phyloP scores from a whole-genome alignment of 2,113 vertebrate genomes.

The Neolamprologus kungweensis region DNA sequence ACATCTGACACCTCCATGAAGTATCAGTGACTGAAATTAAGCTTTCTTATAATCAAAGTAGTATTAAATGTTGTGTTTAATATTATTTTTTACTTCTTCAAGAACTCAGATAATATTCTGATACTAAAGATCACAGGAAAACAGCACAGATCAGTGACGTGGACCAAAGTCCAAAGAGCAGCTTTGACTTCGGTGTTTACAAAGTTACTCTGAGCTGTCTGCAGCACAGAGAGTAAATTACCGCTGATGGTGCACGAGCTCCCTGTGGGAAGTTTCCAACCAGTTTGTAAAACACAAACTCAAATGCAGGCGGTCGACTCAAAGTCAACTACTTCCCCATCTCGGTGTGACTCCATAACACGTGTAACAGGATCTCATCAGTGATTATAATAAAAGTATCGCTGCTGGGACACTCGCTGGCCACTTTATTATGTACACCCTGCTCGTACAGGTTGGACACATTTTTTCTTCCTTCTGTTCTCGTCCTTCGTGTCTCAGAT shows the following conservation, averaged over 20 bases:
- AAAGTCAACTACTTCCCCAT: fast-evolving
- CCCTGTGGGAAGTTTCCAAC: fast-evolving
- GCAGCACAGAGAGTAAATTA: background rate
- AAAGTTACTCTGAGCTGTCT: background rate
- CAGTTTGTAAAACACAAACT: background rate
- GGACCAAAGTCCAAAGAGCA: background rate
- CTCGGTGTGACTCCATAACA: background rate
- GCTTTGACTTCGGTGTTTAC: fast-evolving
- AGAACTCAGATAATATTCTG: background rate
- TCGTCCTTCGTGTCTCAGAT: background rate
- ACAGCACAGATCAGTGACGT: background rate
- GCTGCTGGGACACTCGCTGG: background rate
- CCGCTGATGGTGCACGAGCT: background rate
- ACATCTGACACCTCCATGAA: background rate
- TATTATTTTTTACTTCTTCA: background rate
- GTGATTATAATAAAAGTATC: background rate
- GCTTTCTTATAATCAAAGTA: background rate
- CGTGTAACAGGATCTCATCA: background rate
- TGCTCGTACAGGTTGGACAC: background rate
- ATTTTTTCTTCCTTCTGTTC: background rate
- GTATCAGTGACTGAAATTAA: background rate
- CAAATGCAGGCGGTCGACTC: background rate
- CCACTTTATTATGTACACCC: background rate
- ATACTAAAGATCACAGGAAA: background rate
- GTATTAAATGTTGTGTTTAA: background rate